These are phyloP conservation scores for Sinelater perroti DNA, from an alignment of 2,888 invertebrate genomes.

Conservation along the genomic window DNA sequence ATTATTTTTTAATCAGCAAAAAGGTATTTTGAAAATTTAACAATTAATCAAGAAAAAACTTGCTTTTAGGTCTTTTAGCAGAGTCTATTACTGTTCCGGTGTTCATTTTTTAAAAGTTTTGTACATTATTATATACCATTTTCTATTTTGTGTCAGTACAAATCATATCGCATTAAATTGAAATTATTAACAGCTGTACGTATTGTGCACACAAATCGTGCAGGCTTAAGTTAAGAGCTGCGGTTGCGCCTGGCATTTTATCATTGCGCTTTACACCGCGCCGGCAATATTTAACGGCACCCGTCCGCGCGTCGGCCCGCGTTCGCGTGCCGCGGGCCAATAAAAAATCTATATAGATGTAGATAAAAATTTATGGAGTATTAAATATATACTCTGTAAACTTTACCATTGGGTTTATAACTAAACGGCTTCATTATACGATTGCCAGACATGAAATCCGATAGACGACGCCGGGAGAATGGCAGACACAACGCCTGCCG, in stretches of 20 bases:
- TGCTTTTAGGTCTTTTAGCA: no score
- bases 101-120: no score
- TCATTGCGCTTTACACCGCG: conserved; percentile 2
- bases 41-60: no score
- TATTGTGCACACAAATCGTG: no score
- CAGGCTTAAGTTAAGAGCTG: no score
- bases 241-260: conserved; percentile 8
- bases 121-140: no score
- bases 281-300: conserved; percentile 3
- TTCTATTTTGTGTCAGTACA: no score
- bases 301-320: conserved; percentile 5
- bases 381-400: conserved; percentile 22
- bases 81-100: no score
- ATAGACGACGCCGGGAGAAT: conserved; percentile 4
- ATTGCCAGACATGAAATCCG: conserved; percentile 11
- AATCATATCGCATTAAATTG: no score
- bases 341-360: conserved; percentile 25
- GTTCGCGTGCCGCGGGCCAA: conserved; percentile 14
- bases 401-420: conserved; percentile 19
- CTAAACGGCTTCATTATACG: conserved; percentile 25
- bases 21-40: no score
- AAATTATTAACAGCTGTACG: no score
- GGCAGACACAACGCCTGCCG: conserved; percentile 4
- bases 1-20: no score
- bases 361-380: conserved; percentile 28